Base-by-base conservation (phyloP, 2,797 vertebrate genomes). In the Coilia nasus region DNA sequence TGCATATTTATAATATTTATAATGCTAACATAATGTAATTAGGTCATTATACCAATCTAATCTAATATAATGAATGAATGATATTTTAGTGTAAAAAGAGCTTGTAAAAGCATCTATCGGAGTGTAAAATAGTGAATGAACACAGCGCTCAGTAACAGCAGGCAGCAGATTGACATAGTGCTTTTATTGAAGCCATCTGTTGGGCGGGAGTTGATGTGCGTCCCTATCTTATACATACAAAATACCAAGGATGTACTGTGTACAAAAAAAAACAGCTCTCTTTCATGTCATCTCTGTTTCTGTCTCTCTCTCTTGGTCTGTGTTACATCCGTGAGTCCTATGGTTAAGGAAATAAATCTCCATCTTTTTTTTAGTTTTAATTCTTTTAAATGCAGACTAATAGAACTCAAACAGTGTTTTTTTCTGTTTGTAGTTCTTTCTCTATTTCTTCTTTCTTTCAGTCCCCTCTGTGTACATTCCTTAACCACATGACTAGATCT, bases 241-340 rank as follows among this genome's bases (percentile, higher is more conserved):
- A 97, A 98, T 97, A 97, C 97, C 97, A 97, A 97, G 96, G 97
- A 98, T 97, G 97, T 97, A 97, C 97, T 97, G 96, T 97, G 97
- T 98, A 97, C 96, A 98, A 96, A 98, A 97, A 98, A 96, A 98
- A 97, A 95, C 96, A 96, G 96, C 94, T 97, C 67, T 96, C 96
- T 96, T 94, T 95, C 96, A 94, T 95, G 94, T 96, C 96, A 91
- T 88, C 86, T 41, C 31, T 75, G 19, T 71, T 31, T 41, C 46
- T 10, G 4, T 47, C 46, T 75, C 31, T 19, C 28, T 75, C 67
- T 75, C 31, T 75, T 19, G 23, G 28, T 75, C 17, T 67, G 95
- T 96, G 92, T 97, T 95, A 97, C 95, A 96, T 96, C 96, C 94
- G 95, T 93, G 94, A 96, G 94, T 94, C 96, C 96, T 95, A 94